Evolutionary conservation across 2,888 invertebrate species (phyloP).

Genomic region (Spisula subtruncata): DNA sequence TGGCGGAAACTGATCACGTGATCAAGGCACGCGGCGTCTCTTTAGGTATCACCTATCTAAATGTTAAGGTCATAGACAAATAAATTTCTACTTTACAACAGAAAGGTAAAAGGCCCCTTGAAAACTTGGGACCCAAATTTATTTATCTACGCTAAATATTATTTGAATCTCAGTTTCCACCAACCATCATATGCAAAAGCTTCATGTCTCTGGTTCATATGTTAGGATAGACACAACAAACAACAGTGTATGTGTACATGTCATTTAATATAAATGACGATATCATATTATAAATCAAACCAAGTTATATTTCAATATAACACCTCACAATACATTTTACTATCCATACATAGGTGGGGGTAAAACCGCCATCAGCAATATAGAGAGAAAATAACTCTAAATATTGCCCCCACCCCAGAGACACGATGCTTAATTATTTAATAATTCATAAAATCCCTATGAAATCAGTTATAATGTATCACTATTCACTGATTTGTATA

Average conservation of each 20-base stretch:
- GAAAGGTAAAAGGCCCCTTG: no score
- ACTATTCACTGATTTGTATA: background rate
- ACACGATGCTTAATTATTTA: background rate
- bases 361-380: background rate
- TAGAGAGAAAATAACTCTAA: background rate
- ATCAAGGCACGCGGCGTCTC: no score
- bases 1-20: no score
- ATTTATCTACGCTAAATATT: background rate
- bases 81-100: no score
- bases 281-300: background rate
- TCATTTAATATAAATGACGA: background rate
- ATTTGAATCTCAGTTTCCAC: background rate
- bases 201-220: background rate
- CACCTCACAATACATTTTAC: no score
- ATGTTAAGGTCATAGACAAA: no score
- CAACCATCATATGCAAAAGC: background rate
- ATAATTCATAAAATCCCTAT: no score
- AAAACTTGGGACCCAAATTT: no score
- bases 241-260: slow-evolving; percentile 1
- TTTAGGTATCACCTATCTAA: no score
- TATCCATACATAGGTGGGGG: background rate
- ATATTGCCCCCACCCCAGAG: slow-evolving; percentile 1
- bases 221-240: background rate
- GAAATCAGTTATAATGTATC: no score
- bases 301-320: no score